A percentile compares a stretch with the other conserved stretches of the same genome.
phyloP scores from a whole-genome alignment of 2,113 vertebrate species.

The Seriola aureovittata region DNA sequence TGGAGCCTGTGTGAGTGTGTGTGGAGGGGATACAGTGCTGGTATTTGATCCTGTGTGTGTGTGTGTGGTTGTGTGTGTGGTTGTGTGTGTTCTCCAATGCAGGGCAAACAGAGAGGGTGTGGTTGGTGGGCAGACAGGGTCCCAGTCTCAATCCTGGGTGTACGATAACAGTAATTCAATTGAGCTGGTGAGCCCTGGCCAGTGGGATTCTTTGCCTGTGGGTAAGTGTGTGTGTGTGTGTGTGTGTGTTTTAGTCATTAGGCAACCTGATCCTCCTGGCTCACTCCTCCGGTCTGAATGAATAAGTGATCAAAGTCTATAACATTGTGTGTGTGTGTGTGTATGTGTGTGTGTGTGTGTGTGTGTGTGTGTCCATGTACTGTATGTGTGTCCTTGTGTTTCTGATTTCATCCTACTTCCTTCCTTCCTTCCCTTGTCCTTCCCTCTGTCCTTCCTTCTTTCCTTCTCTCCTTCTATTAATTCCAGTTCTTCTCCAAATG shows the following conservation, averaged over 20 bases:
- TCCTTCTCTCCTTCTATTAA: not conserved
- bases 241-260: slow-evolving; percentile 59
- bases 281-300: slow-evolving; percentile 67
- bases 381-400: slow-evolving; percentile 1
- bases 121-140: slow-evolving; percentile 62
- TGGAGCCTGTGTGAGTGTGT: slow-evolving; percentile 24
- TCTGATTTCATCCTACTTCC: slow-evolving; percentile 20
- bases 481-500: not conserved
- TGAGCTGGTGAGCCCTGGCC: slow-evolving; percentile 64
- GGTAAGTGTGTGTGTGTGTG: slow-evolving; percentile 42
- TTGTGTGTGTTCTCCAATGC: slow-evolving; percentile 46
- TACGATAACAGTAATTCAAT: slow-evolving; percentile 80
- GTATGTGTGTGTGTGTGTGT: not conserved
- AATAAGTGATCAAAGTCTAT: slow-evolving; percentile 75
- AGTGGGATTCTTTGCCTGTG: slow-evolving; percentile 63
- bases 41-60: slow-evolving; percentile 58
- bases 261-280: slow-evolving; percentile 67
- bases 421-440: slow-evolving; percentile 18
- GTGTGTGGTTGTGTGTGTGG: slow-evolving; percentile 21
- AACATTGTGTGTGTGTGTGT: slow-evolving; percentile 3
- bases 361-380: slow-evolving; percentile 3
- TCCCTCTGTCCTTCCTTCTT: not conserved
- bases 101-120: slow-evolving; percentile 63
- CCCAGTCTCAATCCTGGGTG: slow-evolving; percentile 61
- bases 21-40: slow-evolving; percentile 41